phyloP scores from a whole-genome alignment of 2,113 vertebrate species.

The Thomomys bottae region DNA sequence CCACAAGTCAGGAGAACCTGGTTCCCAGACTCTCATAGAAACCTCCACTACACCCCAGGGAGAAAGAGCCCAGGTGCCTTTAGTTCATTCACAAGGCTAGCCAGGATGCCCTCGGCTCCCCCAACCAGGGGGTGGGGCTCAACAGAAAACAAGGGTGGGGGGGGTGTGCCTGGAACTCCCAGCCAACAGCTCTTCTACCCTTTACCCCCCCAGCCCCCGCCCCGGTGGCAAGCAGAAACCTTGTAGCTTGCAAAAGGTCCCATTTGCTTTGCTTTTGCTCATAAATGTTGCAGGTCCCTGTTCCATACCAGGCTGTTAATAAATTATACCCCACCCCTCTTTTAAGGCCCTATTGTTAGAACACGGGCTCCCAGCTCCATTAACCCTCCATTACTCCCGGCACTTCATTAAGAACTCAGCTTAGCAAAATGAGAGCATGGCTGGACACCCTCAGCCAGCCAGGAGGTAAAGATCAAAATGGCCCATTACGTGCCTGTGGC shows the following conservation, averaged over 20 bases:
- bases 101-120: too few species aligned
- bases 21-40: neutral
- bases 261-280: slow-evolving; percentile 84
- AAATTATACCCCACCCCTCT: slow-evolving; percentile 85
- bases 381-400: slow-evolving; percentile 85
- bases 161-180: neutral
- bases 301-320: slow-evolving; percentile 82
- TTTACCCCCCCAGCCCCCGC: too few species aligned
- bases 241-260: slow-evolving; percentile 60
- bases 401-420: slow-evolving; percentile 83
- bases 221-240: neutral
- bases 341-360: slow-evolving; percentile 85
- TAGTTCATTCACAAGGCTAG: neutral
- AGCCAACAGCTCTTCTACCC: too few species aligned
- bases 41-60: neutral
- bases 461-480: slow-evolving; percentile 69
- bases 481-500: slow-evolving; percentile 74
- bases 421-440: slow-evolving; percentile 58
- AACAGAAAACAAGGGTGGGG: neutral
- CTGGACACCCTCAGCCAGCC: slow-evolving; percentile 64
- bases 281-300: slow-evolving; percentile 85
- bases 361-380: slow-evolving; percentile 83
- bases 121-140: too few species aligned
- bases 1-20: too few species aligned
- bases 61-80: fast-evolving